Percentiles rank a stretch among this genome's conserved stretches.
These are phyloP conservation scores for Habrosyne pyritoides DNA, from an alignment of 2,888 invertebrate species.

Conservation along the genomic window DNA sequence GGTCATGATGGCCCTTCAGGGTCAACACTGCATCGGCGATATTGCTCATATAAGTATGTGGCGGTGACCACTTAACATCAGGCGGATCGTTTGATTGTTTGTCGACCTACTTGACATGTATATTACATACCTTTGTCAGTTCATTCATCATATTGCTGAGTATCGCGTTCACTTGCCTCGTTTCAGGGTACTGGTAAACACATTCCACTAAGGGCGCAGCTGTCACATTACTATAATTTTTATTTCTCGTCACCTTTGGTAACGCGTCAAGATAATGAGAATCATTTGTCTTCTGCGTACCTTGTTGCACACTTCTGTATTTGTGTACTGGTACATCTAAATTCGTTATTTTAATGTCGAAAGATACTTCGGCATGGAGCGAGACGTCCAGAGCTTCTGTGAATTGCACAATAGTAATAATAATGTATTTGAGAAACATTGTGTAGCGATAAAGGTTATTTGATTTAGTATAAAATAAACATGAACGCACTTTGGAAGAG, in stretches of 20 bases:
- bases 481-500: background rate
- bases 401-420: background rate
- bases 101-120: background rate
- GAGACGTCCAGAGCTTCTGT: background rate
- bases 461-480: no score
- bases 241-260: background rate
- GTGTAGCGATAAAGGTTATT: background rate
- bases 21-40: no score
- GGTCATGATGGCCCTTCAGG: no score
- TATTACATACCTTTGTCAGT: conserved; percentile 46
- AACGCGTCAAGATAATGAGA: background rate
- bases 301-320: background rate
- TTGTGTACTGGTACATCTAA: background rate
- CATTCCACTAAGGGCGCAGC: conserved; percentile 35
- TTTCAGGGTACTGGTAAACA: conserved; percentile 46
- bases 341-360: background rate
- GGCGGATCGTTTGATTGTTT: no score
- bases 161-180: conserved; percentile 40
- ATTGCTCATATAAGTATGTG: no score
- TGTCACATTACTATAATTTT: conserved; percentile 16
- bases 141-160: conserved; percentile 59
- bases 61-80: no score
- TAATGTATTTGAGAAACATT: background rate
- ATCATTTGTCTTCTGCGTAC: background rate
- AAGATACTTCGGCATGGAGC: background rate